Evolutionary conservation across 2,888 invertebrate genomes (phyloP), one percentile per base, ranked within the genome.

Genomic region (Pyrgus malvae): DNA sequence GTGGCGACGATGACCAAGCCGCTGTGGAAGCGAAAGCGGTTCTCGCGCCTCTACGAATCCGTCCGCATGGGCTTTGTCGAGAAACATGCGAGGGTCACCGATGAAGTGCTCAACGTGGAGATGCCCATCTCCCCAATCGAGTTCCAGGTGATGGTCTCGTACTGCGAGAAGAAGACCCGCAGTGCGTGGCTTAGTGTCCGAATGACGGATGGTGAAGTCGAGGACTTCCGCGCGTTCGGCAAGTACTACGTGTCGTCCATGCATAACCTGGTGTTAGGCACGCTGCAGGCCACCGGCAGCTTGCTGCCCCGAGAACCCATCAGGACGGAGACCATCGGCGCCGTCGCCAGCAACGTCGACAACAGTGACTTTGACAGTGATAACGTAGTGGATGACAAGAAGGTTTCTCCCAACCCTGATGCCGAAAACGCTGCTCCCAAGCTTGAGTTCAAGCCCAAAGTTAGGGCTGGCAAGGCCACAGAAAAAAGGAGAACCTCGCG

Each of bases 11-110:
- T 80, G 35, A 69, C 66, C 0, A 76, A 69, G 45, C 62, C 80
- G 1, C 61, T 85, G 12, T 86, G 87, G 85, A 77, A 70, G 48
- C 63, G 83, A 25, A 80, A 78, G 48, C 64, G 61, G 51, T 75
- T 72, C 56, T 44, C 57, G 0, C 67, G 62, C 23, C 25, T 72
- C 4, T 69, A 68, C 61, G 58, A 42, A 23, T 14, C 41, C 1
- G 38, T 62, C 33, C 33, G 66, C 0, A 8, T 76, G 3, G 56
- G 57, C 3, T 71, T 81, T 31, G 44, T 67, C 0, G 69, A 78
- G 46, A 75, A 65, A 17, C 80, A 86, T 55, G 61, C 54, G 1
- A 59, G 50, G 46, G 76, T 85, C 37, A 78, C 82, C 0, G 71
- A 76, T 6, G 78, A 82, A 55, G 65, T 83, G 1, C 12, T 79